Evolutionary conservation across 2,888 invertebrate species (phyloP), one percentile per base, ranked within the genome.

Genomic region (Noctua comes): DNA sequence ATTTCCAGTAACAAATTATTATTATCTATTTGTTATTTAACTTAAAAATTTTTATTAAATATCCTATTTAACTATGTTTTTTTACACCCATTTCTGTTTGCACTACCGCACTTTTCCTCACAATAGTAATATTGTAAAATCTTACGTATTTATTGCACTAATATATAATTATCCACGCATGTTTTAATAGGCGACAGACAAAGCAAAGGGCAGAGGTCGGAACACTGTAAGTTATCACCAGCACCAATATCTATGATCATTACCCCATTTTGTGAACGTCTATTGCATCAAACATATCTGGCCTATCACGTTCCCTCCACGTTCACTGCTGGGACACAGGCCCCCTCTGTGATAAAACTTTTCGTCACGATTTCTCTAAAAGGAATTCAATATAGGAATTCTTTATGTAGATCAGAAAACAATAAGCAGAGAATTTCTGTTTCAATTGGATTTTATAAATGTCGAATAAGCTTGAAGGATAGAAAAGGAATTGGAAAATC

Each of bases 181-280:
- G 75, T 84, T 84, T 84, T 73, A 77, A 51, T 81, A 89, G 83
- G 83, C 76, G 31, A 64, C 40, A 64, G 82, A 66, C 24, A 81
- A 68, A 36, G 27, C 59, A 21, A 82, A 82, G 65, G 40, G 75
- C 83, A 68, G 84, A 76, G 73, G 51, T 80, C 51, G 57, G 65
- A 80, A 21, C 21, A 64, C 76, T 51, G 85, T 85, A 85, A 85
- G 85, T 85, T 85, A 62, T 59, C 51, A 72, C 16, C n/a, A 66
- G 31, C 76, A 76, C 59, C 18, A 43, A 59, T 18, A 70, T 64
- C 18, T 40, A 21, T 72, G 18, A 54, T 59, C 43, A 54, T 59
- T 27, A 57, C 62, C 54, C 36, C 64, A 82, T 80, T 43, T 3
- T 76, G 84, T 84, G 73, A 43, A 51, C 11, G 82, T 82, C 48